Percentiles rank a stretch among this genome's conserved stretches.
Evolutionary conservation across 1,140 invertebrate genomes (phyloP).

Genomic region (Cheumatopsyche charites): DNA sequence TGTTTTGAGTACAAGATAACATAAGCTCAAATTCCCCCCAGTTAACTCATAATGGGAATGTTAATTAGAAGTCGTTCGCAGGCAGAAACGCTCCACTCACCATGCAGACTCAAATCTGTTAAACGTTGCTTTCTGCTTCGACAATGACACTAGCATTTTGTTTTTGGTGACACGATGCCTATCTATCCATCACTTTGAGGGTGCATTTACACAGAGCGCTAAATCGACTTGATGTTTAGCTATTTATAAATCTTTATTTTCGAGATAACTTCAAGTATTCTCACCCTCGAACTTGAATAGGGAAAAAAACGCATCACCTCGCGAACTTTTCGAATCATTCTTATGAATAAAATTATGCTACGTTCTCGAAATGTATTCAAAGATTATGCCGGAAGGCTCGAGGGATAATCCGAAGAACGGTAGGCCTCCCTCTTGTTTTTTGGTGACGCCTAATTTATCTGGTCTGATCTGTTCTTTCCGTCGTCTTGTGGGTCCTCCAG

Average conservation of each 20-base stretch:
- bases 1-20: background rate
- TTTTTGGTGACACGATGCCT: constrained; percentile 36
- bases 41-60: constrained; percentile 43
- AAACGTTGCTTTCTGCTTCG: constrained; percentile 41
- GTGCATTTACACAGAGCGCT: background rate
- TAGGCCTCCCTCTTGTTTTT: constrained; percentile 20
- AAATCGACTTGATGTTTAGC: constrained; percentile 16
- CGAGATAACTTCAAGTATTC: background rate
- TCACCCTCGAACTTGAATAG: background rate
- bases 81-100: constrained; percentile 24
- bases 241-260: constrained; percentile 15
- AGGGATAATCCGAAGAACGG: constrained; percentile 36
- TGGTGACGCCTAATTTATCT: constrained; percentile 45
- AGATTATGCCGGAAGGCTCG: constrained; percentile 23
- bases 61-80: constrained; percentile 45
- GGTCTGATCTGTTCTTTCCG: constrained; percentile 30
- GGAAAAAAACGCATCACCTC: background rate
- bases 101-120: constrained; percentile 41
- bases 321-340: constrained; percentile 6
- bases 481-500: constrained; percentile 27
- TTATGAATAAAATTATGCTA: constrained; percentile 23
- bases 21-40: constrained; percentile 8
- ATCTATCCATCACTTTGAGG: constrained; percentile 22
- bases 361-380: constrained; percentile 23
- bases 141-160: constrained; percentile 43